Evolutionary conservation across 92 coral and sea anemone species (phyloP), one percentile per base, ranked within the genome.

Genomic region (Epizoanthus ramosus): DNA sequence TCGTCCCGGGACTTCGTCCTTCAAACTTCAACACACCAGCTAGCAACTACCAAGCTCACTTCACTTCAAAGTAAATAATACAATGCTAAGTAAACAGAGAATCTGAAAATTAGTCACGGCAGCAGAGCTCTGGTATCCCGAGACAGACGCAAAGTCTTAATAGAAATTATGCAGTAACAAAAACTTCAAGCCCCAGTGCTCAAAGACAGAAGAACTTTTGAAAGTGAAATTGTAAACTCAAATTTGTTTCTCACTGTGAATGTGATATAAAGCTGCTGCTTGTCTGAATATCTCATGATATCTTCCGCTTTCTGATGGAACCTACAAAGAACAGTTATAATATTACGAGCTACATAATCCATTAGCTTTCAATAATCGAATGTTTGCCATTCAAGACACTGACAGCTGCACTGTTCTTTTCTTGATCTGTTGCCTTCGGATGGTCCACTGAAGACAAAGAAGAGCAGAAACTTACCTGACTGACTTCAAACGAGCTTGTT

Each of bases 351-450:
- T 77, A 39, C 7, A 76, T 65, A 24, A n/a, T 76, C 14, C 68
- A 41, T 13, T 23, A 19, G n/a, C 82, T 24, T 57, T 21, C 16
- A 77, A 77, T 31, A 74, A 74, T 25, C 45, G 18, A 33, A 66
- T 9, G 65, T 59, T 75, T 25, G 57, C 58, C 57, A 39, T 37
- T 31, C 58, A 65, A 41, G 60, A 22, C 0, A 22, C 18, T 77
- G 71, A 77, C 82, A 77, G 82, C 82, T 61, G 70, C 16, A 77
- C 82, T 77, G 82, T 77, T 77, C 82, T 59, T 77, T 77, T 63
- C 71, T 50, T 9, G 54, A 50, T 50, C 16, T 66, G 58, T 69
- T 8, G 70, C 50, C 43, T 39, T 41, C 53, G 52, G 63, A 39
- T 22, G 37, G 54, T 35, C 71, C 59, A 57, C 58, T 22, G 66